phyloP scores from a whole-genome alignment of 2,797 vertebrate species.

The Lacerta agilis region DNA sequence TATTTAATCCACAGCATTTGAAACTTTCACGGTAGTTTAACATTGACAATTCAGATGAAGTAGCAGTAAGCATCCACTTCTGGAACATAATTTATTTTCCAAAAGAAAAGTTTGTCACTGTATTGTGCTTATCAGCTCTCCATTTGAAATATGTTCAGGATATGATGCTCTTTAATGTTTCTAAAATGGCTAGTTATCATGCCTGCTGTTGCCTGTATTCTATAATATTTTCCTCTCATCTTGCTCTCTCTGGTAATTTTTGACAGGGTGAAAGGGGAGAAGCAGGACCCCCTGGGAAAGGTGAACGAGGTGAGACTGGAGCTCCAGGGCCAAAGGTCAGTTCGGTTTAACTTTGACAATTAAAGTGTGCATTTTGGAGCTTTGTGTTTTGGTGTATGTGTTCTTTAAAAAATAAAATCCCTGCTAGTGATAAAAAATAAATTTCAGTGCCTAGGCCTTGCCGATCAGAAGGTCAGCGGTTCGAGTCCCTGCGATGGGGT shows the following conservation, averaged over 20 bases:
- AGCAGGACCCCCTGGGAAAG: conserved; percentile 88
- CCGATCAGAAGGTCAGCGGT: too few species aligned
- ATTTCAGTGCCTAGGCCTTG: neutral
- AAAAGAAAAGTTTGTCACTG: neutral
- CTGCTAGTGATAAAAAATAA: conserved; percentile 8
- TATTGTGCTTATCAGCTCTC: neutral
- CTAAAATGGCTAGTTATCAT: neutral
- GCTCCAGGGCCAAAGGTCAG: conserved; percentile 90
- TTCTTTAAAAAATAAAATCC: neutral
- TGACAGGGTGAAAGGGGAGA: conserved; percentile 93
- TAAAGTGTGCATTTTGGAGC: neutral
- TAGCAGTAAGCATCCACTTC: neutral
- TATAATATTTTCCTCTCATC: conserved; percentile 6
- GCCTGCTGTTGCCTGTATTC: conserved; percentile 8
- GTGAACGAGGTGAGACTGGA: conserved; percentile 90
- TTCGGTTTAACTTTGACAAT: conserved; percentile 35
- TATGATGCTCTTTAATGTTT: conserved; percentile 20
- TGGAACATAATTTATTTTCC: conserved; percentile 1
- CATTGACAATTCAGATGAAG: neutral
- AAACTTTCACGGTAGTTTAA: neutral
- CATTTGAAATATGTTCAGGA: conserved; percentile 26
- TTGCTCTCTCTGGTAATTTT: conserved; percentile 45
- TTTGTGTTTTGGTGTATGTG: neutral
- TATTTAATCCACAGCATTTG: neutral
- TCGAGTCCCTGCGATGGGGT: too few species aligned